phyloP scores from a whole-genome alignment of 2,888 invertebrate genomes.

The Drosophila buzzatii region DNA sequence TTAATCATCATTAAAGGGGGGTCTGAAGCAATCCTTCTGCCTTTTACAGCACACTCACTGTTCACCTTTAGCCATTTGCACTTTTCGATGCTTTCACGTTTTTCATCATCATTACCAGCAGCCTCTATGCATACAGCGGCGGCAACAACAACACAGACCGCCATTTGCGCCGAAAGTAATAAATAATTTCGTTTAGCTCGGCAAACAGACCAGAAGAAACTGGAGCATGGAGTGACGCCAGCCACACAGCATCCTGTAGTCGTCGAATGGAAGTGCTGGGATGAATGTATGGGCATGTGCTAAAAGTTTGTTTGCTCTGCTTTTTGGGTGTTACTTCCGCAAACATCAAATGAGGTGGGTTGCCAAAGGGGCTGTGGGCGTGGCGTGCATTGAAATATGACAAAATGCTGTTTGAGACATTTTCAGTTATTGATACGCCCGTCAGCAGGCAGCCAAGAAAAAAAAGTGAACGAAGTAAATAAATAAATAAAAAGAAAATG shows the following conservation, averaged over 20 bases:
- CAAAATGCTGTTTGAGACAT: slow-evolving; percentile 82
- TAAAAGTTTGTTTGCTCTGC: slow-evolving; percentile 77
- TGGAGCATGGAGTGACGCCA: slow-evolving; percentile 46
- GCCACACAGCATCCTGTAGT: slow-evolving; percentile 22
- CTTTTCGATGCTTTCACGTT: slow-evolving; percentile 82
- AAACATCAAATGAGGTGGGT: slow-evolving; percentile 65
- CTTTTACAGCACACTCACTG: slow-evolving; percentile 22
- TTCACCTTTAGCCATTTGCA: slow-evolving; percentile 79
- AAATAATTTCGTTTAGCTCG: slow-evolving; percentile 80
- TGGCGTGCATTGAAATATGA: slow-evolving; percentile 75
- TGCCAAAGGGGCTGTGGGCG: neutral
- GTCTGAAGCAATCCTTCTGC: slow-evolving; percentile 66
- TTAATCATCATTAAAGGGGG: slow-evolving; percentile 78
- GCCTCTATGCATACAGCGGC: slow-evolving; percentile 50
- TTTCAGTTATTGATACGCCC: slow-evolving; percentile 82
- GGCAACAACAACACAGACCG: slow-evolving; percentile 39
- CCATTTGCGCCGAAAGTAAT: slow-evolving; percentile 71
- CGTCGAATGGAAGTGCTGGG: slow-evolving; percentile 34
- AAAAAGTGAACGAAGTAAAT: slow-evolving; percentile 10
- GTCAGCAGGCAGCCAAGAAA: slow-evolving; percentile 58
- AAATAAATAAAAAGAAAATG: slow-evolving; percentile 29
- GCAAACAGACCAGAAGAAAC: slow-evolving; percentile 54
- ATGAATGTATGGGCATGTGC: slow-evolving; percentile 64
- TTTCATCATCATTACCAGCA: slow-evolving; percentile 80
- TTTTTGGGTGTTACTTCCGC: slow-evolving; percentile 71